Evolutionary conservation across 2,797 vertebrate genomes (phyloP).

Genomic region (Gymnocypris eckloni): DNA sequence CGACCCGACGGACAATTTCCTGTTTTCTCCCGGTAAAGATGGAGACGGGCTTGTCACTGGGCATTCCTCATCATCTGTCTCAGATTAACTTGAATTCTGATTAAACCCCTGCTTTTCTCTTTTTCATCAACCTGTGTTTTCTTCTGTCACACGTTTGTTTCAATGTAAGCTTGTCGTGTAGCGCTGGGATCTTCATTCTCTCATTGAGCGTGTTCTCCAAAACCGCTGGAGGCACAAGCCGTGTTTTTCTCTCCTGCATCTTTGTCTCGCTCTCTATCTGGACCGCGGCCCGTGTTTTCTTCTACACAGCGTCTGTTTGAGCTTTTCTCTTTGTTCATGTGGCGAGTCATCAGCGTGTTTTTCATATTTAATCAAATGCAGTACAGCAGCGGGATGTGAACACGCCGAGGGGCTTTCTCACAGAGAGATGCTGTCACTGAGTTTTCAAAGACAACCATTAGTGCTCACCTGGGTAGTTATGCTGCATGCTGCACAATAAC

Average conservation of each 20-base stretch:
- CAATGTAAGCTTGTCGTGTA: conserved; percentile 54
- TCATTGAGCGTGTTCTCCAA: conserved; percentile 40
- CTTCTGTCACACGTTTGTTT: conserved; percentile 46
- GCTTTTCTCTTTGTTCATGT: conserved; percentile 56
- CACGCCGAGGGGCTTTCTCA: conserved; percentile 65
- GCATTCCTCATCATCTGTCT: conserved; percentile 18
- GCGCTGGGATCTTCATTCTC: conserved; percentile 68
- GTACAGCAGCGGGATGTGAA: conserved; percentile 51
- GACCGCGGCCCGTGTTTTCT: not conserved
- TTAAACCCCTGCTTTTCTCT: not conserved
- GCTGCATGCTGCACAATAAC: not conserved
- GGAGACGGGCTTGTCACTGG: not conserved
- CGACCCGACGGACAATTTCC: conserved; percentile 12
- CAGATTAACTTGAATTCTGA: not conserved
- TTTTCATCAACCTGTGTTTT: conserved; percentile 27
- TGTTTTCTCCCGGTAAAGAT: conserved; percentile 15
- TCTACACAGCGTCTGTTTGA: not conserved
- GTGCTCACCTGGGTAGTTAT: not conserved
- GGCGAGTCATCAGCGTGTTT: conserved; percentile 61
- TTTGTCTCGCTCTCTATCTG: conserved; percentile 2
- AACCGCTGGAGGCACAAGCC: not conserved
- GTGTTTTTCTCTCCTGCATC: not conserved
- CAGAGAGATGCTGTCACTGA: conserved; percentile 56
- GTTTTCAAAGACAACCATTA: conserved; percentile 50
- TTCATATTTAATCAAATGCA: conserved; percentile 61